phyloP scores from a whole-genome alignment of 2,888 invertebrate species.

The Cosmia trapezina region DNA sequence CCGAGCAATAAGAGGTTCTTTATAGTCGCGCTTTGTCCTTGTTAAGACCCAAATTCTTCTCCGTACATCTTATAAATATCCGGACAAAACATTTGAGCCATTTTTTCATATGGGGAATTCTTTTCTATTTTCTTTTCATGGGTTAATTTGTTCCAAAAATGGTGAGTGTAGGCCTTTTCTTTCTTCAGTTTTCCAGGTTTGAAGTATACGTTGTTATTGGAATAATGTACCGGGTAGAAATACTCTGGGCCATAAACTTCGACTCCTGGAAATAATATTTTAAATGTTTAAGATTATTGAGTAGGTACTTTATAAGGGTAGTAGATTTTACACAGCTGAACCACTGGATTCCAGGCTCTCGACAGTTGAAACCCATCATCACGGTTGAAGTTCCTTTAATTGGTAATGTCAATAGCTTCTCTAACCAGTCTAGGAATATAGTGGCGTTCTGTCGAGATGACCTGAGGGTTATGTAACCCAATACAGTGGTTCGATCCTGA shows the following conservation, averaged over 20 bases:
- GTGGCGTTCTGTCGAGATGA: too few relatives aligned
- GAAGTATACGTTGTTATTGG: slow-evolving; percentile 66
- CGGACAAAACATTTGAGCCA: slow-evolving; percentile 69
- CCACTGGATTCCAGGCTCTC: not conserved
- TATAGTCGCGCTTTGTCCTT: too few relatives aligned
- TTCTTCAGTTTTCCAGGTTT: slow-evolving; percentile 31
- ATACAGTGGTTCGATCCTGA: too few relatives aligned
- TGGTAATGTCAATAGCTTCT: too few relatives aligned
- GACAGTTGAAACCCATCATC: too few relatives aligned
- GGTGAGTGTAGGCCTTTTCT: slow-evolving; percentile 65
- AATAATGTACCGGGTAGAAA: slow-evolving; percentile 93
- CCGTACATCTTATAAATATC: slow-evolving; percentile 66
- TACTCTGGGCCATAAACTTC: slow-evolving; percentile 91
- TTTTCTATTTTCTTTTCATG: slow-evolving; percentile 55
- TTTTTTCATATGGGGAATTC: slow-evolving; percentile 49
- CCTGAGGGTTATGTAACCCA: too few relatives aligned
- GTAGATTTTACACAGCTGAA: too few relatives aligned
- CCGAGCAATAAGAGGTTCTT: too few relatives aligned
- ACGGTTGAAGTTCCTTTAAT: too few relatives aligned
- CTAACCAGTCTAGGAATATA: too few relatives aligned
- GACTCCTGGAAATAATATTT: slow-evolving; percentile 84
- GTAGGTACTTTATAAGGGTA: not conserved
- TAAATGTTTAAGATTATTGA: not conserved
- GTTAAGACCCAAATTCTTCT: slow-evolving; percentile 43
- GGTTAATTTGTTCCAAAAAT: slow-evolving; percentile 74